Percentiles rank a stretch among this genome's conserved stretches.
phyloP scores from a whole-genome alignment of 1,140 invertebrate species.

The Pteromalus puparum region DNA sequence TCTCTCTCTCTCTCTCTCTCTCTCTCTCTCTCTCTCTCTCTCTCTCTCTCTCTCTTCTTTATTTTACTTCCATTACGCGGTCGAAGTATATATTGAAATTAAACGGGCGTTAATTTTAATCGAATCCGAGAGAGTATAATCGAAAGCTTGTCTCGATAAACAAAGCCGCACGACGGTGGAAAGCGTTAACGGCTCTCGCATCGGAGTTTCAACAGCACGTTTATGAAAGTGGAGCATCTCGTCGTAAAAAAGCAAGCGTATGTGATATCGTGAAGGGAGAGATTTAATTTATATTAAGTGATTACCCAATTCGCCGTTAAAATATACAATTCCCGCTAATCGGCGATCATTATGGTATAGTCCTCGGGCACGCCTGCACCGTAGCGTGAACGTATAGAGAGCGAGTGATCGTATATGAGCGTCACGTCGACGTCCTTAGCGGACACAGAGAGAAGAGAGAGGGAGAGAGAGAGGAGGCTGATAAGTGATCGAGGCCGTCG shows the following conservation, averaged over 20 bases:
- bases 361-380: slow-evolving; percentile 23
- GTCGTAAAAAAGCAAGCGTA: slow-evolving; percentile 32
- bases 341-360: slow-evolving; percentile 40
- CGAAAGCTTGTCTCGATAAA: too few species aligned
- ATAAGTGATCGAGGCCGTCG: slow-evolving; percentile 47
- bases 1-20: too few species aligned
- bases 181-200: not conserved
- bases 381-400: not conserved
- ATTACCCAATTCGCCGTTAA: slow-evolving; percentile 51
- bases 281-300: slow-evolving; percentile 53
- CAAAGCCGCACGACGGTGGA: too few species aligned
- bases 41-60: too few species aligned
- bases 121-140: not conserved
- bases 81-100: too few species aligned
- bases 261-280: not conserved
- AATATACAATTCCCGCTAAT: slow-evolving; percentile 50
- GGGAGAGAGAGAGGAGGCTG: not conserved
- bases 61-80: too few species aligned
- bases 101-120: too few species aligned
- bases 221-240: not conserved
- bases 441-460: not conserved
- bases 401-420: not conserved
- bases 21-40: too few species aligned
- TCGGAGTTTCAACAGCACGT: not conserved
- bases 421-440: slow-evolving; percentile 29